These are phyloP conservation scores for Phrynosoma platyrhinos DNA, from an alignment of 2,113 vertebrate genomes.

Conservation along the genomic window DNA sequence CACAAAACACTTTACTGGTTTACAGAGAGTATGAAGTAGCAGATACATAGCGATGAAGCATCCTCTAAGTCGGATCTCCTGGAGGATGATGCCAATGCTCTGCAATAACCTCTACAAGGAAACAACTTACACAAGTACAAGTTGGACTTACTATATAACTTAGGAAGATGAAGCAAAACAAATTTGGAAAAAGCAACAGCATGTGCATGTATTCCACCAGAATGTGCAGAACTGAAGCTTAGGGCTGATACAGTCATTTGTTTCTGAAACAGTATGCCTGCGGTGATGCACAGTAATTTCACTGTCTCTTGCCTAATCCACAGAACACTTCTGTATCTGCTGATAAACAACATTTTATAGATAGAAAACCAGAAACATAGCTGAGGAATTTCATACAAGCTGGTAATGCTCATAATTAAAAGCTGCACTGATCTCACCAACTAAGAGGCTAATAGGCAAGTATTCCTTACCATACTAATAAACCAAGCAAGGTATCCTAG, in stretches of 20 bases:
- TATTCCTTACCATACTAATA: not conserved
- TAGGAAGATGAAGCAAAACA: too few species aligned
- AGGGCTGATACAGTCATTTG: not conserved
- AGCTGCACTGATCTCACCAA: not conserved
- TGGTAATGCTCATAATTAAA: not conserved
- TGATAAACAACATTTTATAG: slow-evolving; percentile 11
- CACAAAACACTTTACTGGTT: too few species aligned
- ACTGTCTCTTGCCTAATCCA: not conserved
- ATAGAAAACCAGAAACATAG: not conserved
- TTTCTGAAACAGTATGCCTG: not conserved
- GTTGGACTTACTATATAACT: too few species aligned
- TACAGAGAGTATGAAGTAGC: too few species aligned
- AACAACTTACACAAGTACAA: too few species aligned
- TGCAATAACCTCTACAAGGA: too few species aligned
- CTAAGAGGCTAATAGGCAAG: not conserved
- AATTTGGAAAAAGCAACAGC: too few species aligned
- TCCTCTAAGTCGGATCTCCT: too few species aligned
- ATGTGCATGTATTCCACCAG: not conserved
- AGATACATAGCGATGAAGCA: too few species aligned
- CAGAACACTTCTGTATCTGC: not conserved
- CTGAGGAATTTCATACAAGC: not conserved
- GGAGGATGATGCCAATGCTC: too few species aligned
- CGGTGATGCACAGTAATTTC: not conserved
- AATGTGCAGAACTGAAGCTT: not conserved
- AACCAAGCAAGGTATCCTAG: not conserved